Percentiles rank a stretch among this genome's conserved stretches.
phyloP scores from a whole-genome alignment of 2,888 invertebrate genomes.

The Eupithecia tripunctaria region DNA sequence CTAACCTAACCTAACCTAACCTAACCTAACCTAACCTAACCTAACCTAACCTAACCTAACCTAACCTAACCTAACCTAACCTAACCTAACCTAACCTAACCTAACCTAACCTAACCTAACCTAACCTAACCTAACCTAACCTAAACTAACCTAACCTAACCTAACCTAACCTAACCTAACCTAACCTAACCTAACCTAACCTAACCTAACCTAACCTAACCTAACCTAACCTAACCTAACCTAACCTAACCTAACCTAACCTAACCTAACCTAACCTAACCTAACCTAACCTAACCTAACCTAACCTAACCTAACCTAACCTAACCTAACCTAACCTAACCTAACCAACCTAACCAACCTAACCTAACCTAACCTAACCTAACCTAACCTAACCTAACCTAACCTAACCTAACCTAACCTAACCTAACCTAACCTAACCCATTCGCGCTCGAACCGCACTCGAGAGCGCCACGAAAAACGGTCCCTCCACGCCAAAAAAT shows the following conservation, averaged over 20 bases:
- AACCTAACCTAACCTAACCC: constrained; percentile 34
- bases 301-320: constrained; percentile 45
- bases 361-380: constrained; percentile 41
- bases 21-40: too few species aligned
- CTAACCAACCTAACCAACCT: constrained; percentile 30
- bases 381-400: constrained; percentile 36
- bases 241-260: constrained; percentile 36
- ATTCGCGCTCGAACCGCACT: too few species aligned
- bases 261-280: constrained; percentile 15
- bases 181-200: constrained; percentile 49
- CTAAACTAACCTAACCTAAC: constrained; percentile 45
- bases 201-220: constrained; percentile 54
- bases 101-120: too few species aligned
- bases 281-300: neutral
- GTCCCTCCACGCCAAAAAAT: too few species aligned
- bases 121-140: too few species aligned
- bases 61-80: too few species aligned
- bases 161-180: constrained; percentile 45
- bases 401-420: constrained; percentile 30
- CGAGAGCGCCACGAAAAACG: too few species aligned
- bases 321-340: constrained; percentile 45
- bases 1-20: too few species aligned
- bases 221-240: constrained; percentile 48
- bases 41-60: too few species aligned
- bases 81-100: too few species aligned